Evolutionary conservation across 2,888 invertebrate genomes (phyloP), one percentile per base, ranked within the genome.

Genomic region (Euphydryas editha): DNA sequence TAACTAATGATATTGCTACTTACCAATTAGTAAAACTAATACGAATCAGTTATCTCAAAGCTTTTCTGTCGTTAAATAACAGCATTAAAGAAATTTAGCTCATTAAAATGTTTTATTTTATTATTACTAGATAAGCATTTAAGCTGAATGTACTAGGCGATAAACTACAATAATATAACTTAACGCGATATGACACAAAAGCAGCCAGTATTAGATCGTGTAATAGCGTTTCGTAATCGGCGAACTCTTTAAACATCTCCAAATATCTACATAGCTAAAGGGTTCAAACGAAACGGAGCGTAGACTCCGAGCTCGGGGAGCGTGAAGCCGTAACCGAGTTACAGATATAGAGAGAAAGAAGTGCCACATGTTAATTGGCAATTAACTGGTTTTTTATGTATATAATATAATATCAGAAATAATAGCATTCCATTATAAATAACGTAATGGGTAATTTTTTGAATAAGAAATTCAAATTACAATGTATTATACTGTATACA

Each of bases 241-340:
- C 73, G 73, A 85, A 87, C 81, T 86, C 87, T 84, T 84, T 80
- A 84, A 87, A 83, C 83, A 83, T 84, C 82, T 76, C 81, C 78
- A 82, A 86, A 85, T 85, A 87, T 72, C 73, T 75, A 76, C 70
- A 67, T 69, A 64, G 84, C 82, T 84, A 82, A 84, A 78, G 82
- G 81, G 82, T 85, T 84, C 80, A 81, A 85, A 87, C 82, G 81
- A 80, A 85, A 81, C 84, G 82, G 68, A 81, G 83, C 85, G 82
- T 68, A 70, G 68, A 70, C 70, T 70, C 81, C 80, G 58, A 58
- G 51, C 63, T 70, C 79, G 76, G 81, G 75, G 81, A 87, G 83
- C 87, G 86, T 84, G 83, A 86, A 86, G 81, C 83, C 81, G 83
- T 83, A 79, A 85, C 85, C 77, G 76, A 69, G 76, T 78, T 79